A percentile compares a stretch with the other conserved stretches of the same genome.
phyloP scores from a whole-genome alignment of 2,888 invertebrate genomes.

The Linyphia triangularis region DNA sequence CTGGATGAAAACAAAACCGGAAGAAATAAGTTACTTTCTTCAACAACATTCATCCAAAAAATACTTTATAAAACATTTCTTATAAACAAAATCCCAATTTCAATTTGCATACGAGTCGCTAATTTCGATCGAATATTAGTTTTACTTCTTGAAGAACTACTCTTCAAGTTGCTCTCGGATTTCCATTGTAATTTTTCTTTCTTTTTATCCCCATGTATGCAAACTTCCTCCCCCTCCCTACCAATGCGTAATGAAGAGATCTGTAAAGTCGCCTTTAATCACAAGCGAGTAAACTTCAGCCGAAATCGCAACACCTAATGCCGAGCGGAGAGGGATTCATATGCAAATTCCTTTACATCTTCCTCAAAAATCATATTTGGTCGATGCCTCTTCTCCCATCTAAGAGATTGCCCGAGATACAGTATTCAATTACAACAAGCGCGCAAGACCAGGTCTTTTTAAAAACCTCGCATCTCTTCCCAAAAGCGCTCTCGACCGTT shows the following conservation, averaged over 20 bases:
- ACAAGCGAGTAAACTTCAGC: conserved; percentile 52
- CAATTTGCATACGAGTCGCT: background rate
- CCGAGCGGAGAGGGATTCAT: conserved; percentile 65
- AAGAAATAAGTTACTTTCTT: background rate
- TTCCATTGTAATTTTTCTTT: background rate
- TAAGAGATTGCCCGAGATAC: conserved; percentile 9
- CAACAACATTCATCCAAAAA: background rate
- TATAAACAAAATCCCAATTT: conserved; percentile 1
- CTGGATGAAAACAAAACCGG: background rate
- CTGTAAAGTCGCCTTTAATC: conserved; percentile 63
- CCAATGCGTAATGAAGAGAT: conserved; percentile 44
- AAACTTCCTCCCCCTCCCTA: conserved; percentile 24
- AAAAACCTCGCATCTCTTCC: conserved; percentile 34
- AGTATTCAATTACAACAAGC: conserved; percentile 64
- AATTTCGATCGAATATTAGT: background rate
- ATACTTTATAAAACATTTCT: background rate
- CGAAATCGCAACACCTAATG: conserved; percentile 57
- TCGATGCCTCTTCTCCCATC: conserved; percentile 37
- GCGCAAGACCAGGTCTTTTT: conserved; percentile 24
- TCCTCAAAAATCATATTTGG: conserved; percentile 73
- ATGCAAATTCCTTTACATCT: conserved; percentile 68
- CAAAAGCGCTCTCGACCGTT: conserved; percentile 57
- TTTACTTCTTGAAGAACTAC: background rate
- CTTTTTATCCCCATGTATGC: background rate
- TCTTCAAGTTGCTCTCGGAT: background rate